Evolutionary conservation across 2,888 invertebrate species (phyloP).

Genomic region (Cheilosia pagana): DNA sequence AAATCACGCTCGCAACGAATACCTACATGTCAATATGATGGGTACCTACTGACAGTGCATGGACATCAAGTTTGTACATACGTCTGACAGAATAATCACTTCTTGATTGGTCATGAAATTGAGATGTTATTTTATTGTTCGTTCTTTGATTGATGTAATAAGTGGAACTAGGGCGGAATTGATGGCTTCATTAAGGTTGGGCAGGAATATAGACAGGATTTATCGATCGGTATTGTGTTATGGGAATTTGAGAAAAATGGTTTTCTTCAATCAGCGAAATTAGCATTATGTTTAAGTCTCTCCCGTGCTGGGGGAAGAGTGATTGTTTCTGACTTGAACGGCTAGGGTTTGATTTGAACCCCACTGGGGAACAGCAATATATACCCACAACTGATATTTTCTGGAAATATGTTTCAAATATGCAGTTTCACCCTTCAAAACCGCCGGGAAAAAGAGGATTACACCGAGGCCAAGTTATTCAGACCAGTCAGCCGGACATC

Average conservation of each 20-base stretch:
- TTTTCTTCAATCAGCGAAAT: no score
- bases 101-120: constrained; percentile 45
- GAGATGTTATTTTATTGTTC: constrained; percentile 4
- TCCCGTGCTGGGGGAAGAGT: no score
- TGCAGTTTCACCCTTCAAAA: no score
- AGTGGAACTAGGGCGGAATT: constrained; percentile 17
- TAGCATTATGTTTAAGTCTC: no score
- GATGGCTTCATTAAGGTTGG: constrained; percentile 27
- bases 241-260: background rate
- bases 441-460: no score
- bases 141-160: constrained; percentile 25
- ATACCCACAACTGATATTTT: no score
- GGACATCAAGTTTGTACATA: background rate
- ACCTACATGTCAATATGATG: constrained; percentile 10
- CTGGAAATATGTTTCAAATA: no score
- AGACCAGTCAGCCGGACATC: no score
- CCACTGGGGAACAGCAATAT: no score
- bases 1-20: constrained; percentile 1
- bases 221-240: background rate
- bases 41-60: background rate
- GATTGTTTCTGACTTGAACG: no score
- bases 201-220: background rate
- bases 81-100: constrained; percentile 50
- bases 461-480: no score
- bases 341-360: no score